Evolutionary conservation across 2,113 vertebrate genomes (phyloP), one percentile per base, ranked within the genome.

Genomic region (Amia ocellicauda): DNA sequence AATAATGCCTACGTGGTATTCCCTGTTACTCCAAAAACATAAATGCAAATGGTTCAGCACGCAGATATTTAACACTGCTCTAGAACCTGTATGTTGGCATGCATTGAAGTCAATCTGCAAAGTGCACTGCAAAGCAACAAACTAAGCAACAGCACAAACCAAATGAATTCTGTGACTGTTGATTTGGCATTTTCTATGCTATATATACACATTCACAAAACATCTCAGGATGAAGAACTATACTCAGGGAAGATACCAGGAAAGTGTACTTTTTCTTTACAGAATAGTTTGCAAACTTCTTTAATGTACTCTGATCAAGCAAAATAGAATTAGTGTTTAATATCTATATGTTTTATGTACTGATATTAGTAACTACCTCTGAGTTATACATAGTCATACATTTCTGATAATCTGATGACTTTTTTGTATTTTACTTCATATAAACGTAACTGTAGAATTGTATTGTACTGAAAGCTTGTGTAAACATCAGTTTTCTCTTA

Each of bases 161-260:
- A 45, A 58, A 17, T 57, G 69, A 60, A 43, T 47, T 62, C 36
- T 62, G 20, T 41, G 22, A 55, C n/a, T 83, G 90, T 89, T 91
- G 91, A 90, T 91, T 92, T 88, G 90, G 78, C 91, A 90, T 89
- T 22, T 22, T 17, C 55, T 20, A 20, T 31, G 31, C 31, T 27
- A 60, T 8, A 85, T 83, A 74, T 87, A 66, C 88, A 88, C 83
- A 83, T 83, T 83, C 86, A 80, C 86, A 92, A 87, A 89, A 90
- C 90, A 88, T 85, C 96, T 98, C 96, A 98, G 96, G 97, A 97
- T 90, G 91, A 95, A 92, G 78, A 95, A 92, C 90, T 94, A 90
- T 92, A 92, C 97, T 98, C 97, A 98, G 96, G 95, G 95, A 99
- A 95, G 90, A 89, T 91, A 93, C 90, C 91, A 91, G 89, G 83